Conservation (phyloP, 2,113 vertebrate species). For the Brachypodius melanocephalos region DNA sequence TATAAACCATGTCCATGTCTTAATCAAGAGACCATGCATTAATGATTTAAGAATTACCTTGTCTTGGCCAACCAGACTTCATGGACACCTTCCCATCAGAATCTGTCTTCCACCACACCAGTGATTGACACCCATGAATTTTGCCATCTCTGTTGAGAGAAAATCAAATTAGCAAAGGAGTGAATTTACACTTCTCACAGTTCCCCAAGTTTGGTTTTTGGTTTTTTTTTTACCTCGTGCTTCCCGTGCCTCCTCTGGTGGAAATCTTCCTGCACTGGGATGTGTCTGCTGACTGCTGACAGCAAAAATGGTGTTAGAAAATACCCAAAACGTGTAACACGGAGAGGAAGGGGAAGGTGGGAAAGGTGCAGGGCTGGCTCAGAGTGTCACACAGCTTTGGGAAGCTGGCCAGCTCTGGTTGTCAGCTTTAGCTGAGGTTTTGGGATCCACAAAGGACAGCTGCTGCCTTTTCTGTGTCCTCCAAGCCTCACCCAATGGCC, state of each 20-base stretch:
- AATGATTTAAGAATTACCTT: not conserved
- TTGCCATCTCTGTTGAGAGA: not conserved
- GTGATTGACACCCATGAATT: not conserved
- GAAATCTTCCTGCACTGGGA: not conserved
- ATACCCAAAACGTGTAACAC: rapidly evolving
- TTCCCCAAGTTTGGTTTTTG: not conserved
- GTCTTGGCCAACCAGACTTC: not conserved
- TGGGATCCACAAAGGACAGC: not conserved
- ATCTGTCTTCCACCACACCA: not conserved
- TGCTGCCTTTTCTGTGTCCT: not conserved
- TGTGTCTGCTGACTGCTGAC: not conserved
- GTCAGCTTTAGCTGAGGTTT: not conserved
- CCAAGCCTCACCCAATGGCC: not conserved
- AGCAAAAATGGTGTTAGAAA: not conserved
- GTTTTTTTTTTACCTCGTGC: rapidly evolving
- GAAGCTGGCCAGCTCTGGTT: not conserved
- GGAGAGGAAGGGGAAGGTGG: not conserved
- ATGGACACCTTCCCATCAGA: not conserved
- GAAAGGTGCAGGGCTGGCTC: not conserved
- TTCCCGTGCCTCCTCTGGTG: not conserved
- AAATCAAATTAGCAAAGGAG: not conserved
- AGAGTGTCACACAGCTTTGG: not conserved
- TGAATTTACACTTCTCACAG: not conserved
- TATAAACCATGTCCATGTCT: not conserved
- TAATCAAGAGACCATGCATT: not conserved